Evolutionary conservation across 2,113 vertebrate species (phyloP).

Genomic region (Pholis gunnellus): DNA sequence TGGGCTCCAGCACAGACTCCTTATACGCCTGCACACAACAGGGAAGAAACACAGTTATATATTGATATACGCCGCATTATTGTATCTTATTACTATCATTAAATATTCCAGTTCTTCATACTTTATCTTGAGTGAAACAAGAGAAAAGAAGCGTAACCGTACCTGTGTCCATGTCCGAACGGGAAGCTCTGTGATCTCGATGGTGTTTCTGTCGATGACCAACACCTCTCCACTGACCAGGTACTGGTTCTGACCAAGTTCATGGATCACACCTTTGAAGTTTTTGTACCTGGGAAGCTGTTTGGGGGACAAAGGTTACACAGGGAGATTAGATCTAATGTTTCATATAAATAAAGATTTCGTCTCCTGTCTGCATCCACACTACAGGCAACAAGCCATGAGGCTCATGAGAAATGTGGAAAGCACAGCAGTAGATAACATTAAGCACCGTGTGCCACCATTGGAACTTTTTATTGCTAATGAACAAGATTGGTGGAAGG

Average conservation of each 20-base stretch:
- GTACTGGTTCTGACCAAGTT: constrained; percentile 97
- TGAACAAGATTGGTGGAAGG: no score
- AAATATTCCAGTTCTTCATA: not conserved
- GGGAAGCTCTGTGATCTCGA: constrained; percentile 98
- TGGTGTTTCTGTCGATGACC: constrained; percentile 95
- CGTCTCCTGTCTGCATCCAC: not conserved
- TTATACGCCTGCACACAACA: constrained; percentile 89
- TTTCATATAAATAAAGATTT: not conserved
- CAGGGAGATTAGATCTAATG: not conserved
- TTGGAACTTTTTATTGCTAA: no score
- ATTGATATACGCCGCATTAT: not conserved
- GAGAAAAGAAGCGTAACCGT: constrained; percentile 1
- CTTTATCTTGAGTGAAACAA: not conserved
- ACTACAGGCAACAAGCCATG: not conserved
- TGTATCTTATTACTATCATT: not conserved
- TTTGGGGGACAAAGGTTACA: constrained; percentile 35
- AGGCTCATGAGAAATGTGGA: not conserved
- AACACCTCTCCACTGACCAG: constrained; percentile 96
- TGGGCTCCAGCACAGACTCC: constrained; percentile 97
- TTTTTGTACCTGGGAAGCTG: constrained; percentile 99
- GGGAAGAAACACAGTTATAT: not conserved
- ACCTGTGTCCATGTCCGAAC: constrained; percentile 99
- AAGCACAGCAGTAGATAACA: not conserved
- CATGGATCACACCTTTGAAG: constrained; percentile 95
- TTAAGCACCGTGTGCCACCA: no score